phyloP scores from a whole-genome alignment of 2,888 invertebrate species.

The Drosophila seclusa region DNA sequence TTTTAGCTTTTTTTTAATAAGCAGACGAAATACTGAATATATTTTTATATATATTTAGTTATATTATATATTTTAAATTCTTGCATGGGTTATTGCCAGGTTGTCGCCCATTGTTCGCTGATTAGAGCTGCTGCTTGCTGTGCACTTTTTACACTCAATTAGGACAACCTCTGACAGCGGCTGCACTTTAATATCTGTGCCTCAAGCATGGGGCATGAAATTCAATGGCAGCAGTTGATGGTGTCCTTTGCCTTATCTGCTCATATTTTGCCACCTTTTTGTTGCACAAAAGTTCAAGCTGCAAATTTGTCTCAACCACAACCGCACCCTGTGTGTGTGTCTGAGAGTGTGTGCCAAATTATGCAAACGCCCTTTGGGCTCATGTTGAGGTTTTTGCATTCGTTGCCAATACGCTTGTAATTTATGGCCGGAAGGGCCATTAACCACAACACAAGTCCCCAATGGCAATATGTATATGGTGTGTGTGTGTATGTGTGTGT shows the following conservation, averaged over 20 bases:
- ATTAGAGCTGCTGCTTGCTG: constrained; percentile 18
- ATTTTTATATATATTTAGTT: background rate
- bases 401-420: constrained; percentile 50
- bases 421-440: constrained; percentile 59
- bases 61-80: too few species aligned
- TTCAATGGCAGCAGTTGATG: constrained; percentile 47
- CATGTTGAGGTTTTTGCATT: constrained; percentile 21
- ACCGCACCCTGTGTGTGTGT: background rate
- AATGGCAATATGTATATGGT: background rate
- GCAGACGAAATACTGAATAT: background rate
- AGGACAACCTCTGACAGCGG: constrained; percentile 19
- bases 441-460: constrained; percentile 12
- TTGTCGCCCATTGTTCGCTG: constrained; percentile 29
- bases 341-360: constrained; percentile 38
- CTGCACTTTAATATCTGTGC: constrained; percentile 11
- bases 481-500: constrained; percentile 10
- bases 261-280: constrained; percentile 25
- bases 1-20: background rate
- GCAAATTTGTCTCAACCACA: constrained; percentile 31
- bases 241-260: constrained; percentile 31
- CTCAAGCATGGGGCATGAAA: constrained; percentile 32
- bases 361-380: constrained; percentile 65
- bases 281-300: constrained; percentile 50
- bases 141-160: constrained; percentile 51
- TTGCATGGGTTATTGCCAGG: background rate